A percentile compares a stretch with the other conserved stretches of the same genome.
These are phyloP conservation scores for Polyommatus iphigenia DNA, from an alignment of 2,888 invertebrate species.

Conservation along the genomic window DNA sequence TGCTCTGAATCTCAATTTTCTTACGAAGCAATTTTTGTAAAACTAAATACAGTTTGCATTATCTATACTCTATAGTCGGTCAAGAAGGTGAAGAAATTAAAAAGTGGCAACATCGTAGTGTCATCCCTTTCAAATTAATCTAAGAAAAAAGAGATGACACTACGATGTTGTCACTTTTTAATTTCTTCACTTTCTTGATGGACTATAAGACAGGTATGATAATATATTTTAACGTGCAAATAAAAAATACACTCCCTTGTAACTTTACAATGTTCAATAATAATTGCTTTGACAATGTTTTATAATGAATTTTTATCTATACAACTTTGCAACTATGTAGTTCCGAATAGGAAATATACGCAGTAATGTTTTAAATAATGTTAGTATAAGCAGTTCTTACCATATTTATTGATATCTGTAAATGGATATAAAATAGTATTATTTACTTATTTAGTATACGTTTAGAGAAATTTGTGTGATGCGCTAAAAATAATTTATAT, in stretches of 20 bases:
- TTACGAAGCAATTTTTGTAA: background rate
- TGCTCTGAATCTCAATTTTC: background rate
- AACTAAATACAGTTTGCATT: too few relatives aligned
- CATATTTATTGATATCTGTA: slow-evolving; percentile 18
- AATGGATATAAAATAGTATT: slow-evolving; percentile 7
- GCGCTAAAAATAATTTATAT: slow-evolving; percentile 28
- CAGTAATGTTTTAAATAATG: background rate
- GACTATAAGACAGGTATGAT: too few relatives aligned
- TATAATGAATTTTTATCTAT: background rate
- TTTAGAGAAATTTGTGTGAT: slow-evolving; percentile 8
- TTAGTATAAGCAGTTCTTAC: background rate
- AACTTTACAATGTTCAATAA: too few relatives aligned
- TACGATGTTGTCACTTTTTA: too few relatives aligned
- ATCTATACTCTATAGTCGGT: too few relatives aligned
- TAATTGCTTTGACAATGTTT: background rate
- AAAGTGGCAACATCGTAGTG: too few relatives aligned
- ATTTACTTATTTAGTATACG: background rate
- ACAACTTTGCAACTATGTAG: background rate
- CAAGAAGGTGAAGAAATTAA: too few relatives aligned
- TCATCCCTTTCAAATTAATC: too few relatives aligned
- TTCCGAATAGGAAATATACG: background rate
- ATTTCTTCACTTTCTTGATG: too few relatives aligned
- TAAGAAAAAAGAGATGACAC: too few relatives aligned
- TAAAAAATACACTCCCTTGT: too few relatives aligned
- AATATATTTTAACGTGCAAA: background rate